phyloP scores from a whole-genome alignment of 2,888 invertebrate genomes.

The Pseudoips prasinana region DNA sequence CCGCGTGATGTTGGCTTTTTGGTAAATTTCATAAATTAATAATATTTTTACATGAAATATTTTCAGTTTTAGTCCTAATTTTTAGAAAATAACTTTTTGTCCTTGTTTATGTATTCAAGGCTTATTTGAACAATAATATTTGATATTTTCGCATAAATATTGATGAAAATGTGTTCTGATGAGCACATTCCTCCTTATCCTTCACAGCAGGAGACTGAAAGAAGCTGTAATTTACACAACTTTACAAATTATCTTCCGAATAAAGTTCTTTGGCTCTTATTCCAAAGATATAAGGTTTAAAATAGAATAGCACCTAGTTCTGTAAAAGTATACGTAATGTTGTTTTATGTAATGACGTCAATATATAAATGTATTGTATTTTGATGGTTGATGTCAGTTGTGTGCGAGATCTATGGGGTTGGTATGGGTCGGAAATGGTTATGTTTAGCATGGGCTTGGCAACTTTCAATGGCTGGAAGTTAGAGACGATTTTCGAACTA shows the following conservation, averaged over 20 bases:
- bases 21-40: no score
- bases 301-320: background rate
- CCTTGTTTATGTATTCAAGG: no score
- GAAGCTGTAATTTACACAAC: background rate
- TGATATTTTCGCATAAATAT: background rate
- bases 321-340: background rate
- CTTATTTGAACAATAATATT: no score
- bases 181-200: background rate
- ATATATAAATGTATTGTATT: constrained; percentile 80
- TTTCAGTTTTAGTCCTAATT: no score
- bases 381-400: constrained; percentile 70
- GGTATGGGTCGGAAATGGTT: constrained; percentile 69
- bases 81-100: no score
- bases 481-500: constrained; percentile 46
- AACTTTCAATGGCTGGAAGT: constrained; percentile 61
- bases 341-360: constrained; percentile 53
- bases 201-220: background rate
- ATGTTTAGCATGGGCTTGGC: constrained; percentile 57
- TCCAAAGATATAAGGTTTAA: background rate
- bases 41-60: no score
- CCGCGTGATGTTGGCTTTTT: background rate
- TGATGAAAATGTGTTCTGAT: background rate
- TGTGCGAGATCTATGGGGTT: constrained; percentile 62
- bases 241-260: background rate
- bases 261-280: background rate